Base-by-base conservation (phyloP, 2,888 invertebrate genomes). In the Acanthacorydalis orientalis region DNA sequence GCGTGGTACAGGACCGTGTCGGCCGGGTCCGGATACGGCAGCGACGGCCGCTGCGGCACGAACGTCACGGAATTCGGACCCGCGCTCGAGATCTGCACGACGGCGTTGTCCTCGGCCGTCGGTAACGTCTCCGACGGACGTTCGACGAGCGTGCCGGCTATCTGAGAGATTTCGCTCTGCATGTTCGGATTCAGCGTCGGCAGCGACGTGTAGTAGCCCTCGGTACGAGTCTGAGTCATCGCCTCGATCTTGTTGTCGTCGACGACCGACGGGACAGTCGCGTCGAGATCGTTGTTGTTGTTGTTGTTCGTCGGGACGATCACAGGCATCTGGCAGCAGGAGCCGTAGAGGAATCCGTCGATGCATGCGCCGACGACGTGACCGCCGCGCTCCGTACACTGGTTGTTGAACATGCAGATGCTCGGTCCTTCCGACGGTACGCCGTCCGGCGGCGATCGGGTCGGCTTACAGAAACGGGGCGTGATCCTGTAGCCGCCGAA, bases 341-440 rank as follows among this genome's bases (percentile, higher is more conserved):
- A 87, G 1, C 91, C 91, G 57, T 90, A 90, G n/a, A 88, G 72
- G 61, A 88, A 88, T 0, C 91, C 88, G 58, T 91, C 90, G 82
- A 90, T 87, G 59, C 91, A 92, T 1, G 90, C 83, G 0, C 90
- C 89, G 0, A 91, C 85, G 53, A 89, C 83, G 60, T 83, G 78
- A 0, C 91, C 91, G 0, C 77, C 78, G 51, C 85, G 70, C 55
- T 81, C 80, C 1, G 73, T 71, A 60, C 91, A 91, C 61, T 91
- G 89, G 59, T 88, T 87, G 67, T 91, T 90, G 70, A 91, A 92
- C 91, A 91, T 91, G 65, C 91, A 91, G 58, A 88, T 80, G 37
- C 83, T 84, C 38, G 80, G 80, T 1, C 83, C 81, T 55, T 72
- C 69, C 12, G 37, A 9, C 38, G 80, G 80, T 1, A 83, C 81